Evolutionary conservation across 2,113 vertebrate species (phyloP), one percentile per base, ranked within the genome.

Genomic region (Chlorodrepanis virens): DNA sequence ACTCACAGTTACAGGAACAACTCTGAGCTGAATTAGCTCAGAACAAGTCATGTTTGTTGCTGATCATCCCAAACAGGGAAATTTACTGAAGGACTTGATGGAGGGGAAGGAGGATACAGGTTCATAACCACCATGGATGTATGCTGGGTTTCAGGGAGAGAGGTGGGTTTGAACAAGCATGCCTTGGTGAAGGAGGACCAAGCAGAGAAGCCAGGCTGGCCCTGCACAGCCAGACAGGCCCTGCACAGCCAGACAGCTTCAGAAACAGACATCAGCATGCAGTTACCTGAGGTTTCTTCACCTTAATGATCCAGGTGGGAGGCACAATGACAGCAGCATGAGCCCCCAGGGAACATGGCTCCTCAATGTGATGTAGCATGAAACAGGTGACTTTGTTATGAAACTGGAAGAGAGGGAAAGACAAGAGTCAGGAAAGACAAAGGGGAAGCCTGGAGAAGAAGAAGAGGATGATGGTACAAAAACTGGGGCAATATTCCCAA

Each of bases 381-480:
- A 99, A 99, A 97, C 99, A 99, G 86, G 99, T 99, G 97, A 99
- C 99, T 98, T 99, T 99, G 96, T 99, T 99, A 97, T 99, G 99
- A 97, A 99, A 99, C 99, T 99, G 95, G 40, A 87, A 94, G 83
- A 95, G 80, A 92, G 10, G 18, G 90, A 60, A 82, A 77, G 82
- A 85, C 31, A 3, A 64, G 76, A 74, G 45, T 88, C 10, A 82
- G 27, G 49, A 67, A 65, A 80, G 19, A 74, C 35, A 64, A 78
- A 77, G 5, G 9, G 10, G 8, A 60, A 76, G 13, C 18, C 6
- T 4, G 21, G 23, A 61, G 22, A 44, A 23, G 27, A 57, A 61
- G 27, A 80, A 16, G 22, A 65, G 8, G 13, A 3, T n/a, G 18
- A 47, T 2, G 2, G 14, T 35, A 45, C 8, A 52, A 72, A 80